Conservation (phyloP, 2,888 invertebrate genomes). For the Eurois occulta region DNA sequence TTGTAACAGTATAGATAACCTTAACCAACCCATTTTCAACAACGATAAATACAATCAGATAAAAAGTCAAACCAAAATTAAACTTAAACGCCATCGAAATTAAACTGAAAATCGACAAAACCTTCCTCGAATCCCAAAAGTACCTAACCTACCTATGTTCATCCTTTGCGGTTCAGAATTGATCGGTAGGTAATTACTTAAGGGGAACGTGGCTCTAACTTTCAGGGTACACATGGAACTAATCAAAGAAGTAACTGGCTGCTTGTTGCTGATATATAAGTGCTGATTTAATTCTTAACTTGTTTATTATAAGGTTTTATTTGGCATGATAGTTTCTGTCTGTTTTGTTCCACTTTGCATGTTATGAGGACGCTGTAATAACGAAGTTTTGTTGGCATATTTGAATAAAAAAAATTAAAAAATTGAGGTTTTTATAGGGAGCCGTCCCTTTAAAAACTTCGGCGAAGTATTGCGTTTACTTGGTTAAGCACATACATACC, state of each 20-base stretch:
- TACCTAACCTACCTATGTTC: slow-evolving; percentile 13
- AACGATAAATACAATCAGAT: too few species aligned
- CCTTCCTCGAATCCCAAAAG: slow-evolving; percentile 8
- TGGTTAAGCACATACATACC: neutral
- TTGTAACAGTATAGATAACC: neutral
- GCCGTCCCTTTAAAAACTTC: too few species aligned
- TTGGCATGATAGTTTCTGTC: neutral
- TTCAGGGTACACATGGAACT: slow-evolving; percentile 72
- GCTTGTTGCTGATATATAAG: slow-evolving; percentile 44
- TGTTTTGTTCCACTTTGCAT: neutral
- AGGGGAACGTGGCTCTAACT: slow-evolving; percentile 74
- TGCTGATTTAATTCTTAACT: slow-evolving; percentile 40
- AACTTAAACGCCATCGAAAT: slow-evolving; percentile 1
- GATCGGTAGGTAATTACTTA: slow-evolving; percentile 81
- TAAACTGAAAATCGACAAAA: slow-evolving; percentile 25
- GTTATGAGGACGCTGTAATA: neutral
- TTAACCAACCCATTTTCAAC: too few species aligned
- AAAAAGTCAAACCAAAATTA: neutral
- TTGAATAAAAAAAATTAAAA: too few species aligned
- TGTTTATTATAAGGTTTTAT: slow-evolving; percentile 15
- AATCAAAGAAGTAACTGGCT: slow-evolving; percentile 68
- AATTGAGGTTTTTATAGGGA: too few species aligned
- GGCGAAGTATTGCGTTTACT: too few species aligned
- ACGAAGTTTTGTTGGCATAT: neutral
- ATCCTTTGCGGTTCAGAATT: slow-evolving; percentile 64